A percentile compares a stretch with the other conserved stretches of the same genome.
Conservation (phyloP, 2,888 invertebrate species). For the Lottia scabra region DNA sequence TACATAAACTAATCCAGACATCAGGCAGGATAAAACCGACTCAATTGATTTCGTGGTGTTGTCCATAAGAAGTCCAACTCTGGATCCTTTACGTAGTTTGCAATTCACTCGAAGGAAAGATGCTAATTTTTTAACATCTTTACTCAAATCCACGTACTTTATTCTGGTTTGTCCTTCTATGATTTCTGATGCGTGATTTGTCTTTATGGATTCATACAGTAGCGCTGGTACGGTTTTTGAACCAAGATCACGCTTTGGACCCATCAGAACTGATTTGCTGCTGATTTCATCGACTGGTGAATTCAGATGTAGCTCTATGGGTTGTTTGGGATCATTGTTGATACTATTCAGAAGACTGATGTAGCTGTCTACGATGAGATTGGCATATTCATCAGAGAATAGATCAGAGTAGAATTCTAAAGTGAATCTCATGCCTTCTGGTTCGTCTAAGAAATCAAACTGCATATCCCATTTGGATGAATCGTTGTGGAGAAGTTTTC, state of each 20-base stretch:
- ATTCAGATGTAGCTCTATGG: background rate
- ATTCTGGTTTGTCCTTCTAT: background rate
- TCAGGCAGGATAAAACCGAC: background rate
- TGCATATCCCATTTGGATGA: background rate
- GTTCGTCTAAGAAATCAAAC: background rate
- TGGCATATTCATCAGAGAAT: background rate
- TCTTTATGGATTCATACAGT: background rate
- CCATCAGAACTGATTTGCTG: background rate
- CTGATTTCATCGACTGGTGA: background rate
- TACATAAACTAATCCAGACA: background rate
- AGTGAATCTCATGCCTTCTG: background rate
- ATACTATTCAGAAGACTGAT: background rate
- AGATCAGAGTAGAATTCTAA: background rate
- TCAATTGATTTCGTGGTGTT: background rate
- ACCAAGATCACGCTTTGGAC: background rate
- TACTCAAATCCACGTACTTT: background rate
- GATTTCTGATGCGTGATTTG: background rate
- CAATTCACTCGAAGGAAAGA: background rate
- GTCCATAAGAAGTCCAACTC: background rate
- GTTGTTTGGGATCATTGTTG: background rate
- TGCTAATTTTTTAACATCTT: background rate
- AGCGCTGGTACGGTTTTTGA: background rate
- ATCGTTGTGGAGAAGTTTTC: background rate
- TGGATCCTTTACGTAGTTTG: background rate
- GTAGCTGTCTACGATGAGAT: background rate